Conservation (phyloP, 1,140 invertebrate genomes). For the Leptinotarsa texana region DNA sequence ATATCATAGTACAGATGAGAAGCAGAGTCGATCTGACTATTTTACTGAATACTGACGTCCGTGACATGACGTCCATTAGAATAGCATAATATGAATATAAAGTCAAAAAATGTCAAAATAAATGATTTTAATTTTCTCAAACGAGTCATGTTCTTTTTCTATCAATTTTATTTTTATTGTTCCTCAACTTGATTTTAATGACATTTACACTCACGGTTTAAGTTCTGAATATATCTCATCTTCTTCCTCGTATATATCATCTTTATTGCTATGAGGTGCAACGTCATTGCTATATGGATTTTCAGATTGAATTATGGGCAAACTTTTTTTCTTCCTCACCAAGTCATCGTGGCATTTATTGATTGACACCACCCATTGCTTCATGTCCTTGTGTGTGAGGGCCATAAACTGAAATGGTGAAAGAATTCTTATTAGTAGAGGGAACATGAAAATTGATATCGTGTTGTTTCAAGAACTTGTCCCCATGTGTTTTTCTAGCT, state of each 20-base stretch:
- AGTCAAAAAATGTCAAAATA: too few relatives aligned
- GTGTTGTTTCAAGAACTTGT: too few relatives aligned
- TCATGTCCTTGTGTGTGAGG: slow-evolving; percentile 37
- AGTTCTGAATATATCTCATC: slow-evolving; percentile 18
- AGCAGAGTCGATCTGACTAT: too few relatives aligned
- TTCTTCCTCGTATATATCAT: slow-evolving; percentile 21
- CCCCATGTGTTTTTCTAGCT: too few relatives aligned
- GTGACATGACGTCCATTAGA: too few relatives aligned
- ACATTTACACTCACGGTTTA: background rate
- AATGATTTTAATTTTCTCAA: too few relatives aligned
- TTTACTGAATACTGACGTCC: too few relatives aligned
- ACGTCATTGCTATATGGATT: background rate
- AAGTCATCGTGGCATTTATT: slow-evolving; percentile 34
- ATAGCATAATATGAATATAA: too few relatives aligned
- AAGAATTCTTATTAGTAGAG: slow-evolving; percentile 1
- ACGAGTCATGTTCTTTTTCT: too few relatives aligned
- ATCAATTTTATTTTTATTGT: too few relatives aligned
- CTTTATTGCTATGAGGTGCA: slow-evolving; percentile 6
- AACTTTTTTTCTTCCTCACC: background rate
- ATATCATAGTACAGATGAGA: too few relatives aligned
- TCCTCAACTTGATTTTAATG: background rate
- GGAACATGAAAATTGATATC: too few relatives aligned
- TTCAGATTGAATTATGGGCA: background rate
- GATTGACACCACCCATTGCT: slow-evolving; percentile 39
- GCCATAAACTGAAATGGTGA: slow-evolving; percentile 37